Conservation (phyloP, 2,113 vertebrate genomes). For the Peromyscus californicus region DNA sequence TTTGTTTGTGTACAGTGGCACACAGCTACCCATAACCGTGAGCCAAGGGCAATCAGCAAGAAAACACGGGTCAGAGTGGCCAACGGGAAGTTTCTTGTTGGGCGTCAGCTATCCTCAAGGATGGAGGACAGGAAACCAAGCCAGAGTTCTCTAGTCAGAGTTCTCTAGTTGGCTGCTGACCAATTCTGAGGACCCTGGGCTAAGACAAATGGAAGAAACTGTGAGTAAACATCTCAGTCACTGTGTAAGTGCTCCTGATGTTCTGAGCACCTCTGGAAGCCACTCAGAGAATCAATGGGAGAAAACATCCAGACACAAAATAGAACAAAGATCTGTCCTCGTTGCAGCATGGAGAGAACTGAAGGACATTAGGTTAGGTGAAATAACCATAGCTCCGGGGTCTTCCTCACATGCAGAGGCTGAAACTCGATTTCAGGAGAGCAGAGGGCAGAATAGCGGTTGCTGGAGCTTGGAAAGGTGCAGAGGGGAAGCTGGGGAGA, state of each 20-base stretch:
- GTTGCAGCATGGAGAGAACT: background rate
- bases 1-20: too few relatives aligned
- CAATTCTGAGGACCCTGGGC: background rate
- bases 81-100: background rate
- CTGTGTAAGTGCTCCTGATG: background rate
- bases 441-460: background rate
- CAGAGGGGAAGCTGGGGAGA: too few relatives aligned
- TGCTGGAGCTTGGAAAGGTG: background rate
- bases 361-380: background rate
- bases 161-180: background rate
- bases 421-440: background rate
- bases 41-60: background rate
- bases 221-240: background rate
- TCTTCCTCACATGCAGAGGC: background rate
- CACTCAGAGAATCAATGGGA: background rate
- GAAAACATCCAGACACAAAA: background rate
- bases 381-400: too few relatives aligned
- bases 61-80: background rate
- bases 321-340: background rate
- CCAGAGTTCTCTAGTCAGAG: background rate
- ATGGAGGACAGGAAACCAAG: background rate
- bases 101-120: background rate
- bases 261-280: background rate
- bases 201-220: background rate
- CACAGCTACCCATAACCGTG: background rate